Percentiles rank a stretch among this genome's conserved stretches.
phyloP scores from a whole-genome alignment of 1,140 invertebrate genomes.

The Coboldia fuscipes region DNA sequence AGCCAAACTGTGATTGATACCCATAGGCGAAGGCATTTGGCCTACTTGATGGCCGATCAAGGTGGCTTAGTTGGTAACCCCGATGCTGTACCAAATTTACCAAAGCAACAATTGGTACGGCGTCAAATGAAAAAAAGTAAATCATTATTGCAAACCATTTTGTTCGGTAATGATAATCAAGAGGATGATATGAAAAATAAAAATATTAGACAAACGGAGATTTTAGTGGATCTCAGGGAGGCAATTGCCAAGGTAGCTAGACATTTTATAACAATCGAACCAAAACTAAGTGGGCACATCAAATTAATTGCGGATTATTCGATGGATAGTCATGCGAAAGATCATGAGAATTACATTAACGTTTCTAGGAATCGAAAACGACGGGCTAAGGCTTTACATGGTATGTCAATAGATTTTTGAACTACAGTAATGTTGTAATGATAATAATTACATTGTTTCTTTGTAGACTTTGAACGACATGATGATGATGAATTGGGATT shows the following conservation, averaged over 20 bases:
- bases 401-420: no score
- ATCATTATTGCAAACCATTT: constrained; percentile 70
- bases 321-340: constrained; percentile 83
- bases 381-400: constrained; percentile 64
- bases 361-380: constrained; percentile 68
- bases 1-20: constrained; percentile 77
- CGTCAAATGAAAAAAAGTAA: constrained; percentile 80
- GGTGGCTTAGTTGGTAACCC: constrained; percentile 81
- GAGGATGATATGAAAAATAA: constrained; percentile 74
- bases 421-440: constrained; percentile 3
- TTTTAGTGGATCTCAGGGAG: constrained; percentile 89
- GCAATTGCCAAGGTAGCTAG: constrained; percentile 53
- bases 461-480: constrained; percentile 95
- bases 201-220: constrained; percentile 87
- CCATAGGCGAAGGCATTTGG: constrained; percentile 73
- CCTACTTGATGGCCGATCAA: constrained; percentile 91
- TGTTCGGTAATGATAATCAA: constrained; percentile 50
- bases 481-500: constrained; percentile 98
- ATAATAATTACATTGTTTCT: constrained; percentile 24
- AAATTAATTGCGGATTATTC: constrained; percentile 78
- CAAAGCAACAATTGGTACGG: constrained; percentile 65
- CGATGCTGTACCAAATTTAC: constrained; percentile 67
- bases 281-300: constrained; percentile 32
- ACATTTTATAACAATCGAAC: constrained; percentile 20
- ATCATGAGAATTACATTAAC: constrained; percentile 86